Percentiles rank a stretch among this genome's conserved stretches.
Conservation (phyloP, 2,888 invertebrate species). For the Cheiracanthium punctorium region DNA sequence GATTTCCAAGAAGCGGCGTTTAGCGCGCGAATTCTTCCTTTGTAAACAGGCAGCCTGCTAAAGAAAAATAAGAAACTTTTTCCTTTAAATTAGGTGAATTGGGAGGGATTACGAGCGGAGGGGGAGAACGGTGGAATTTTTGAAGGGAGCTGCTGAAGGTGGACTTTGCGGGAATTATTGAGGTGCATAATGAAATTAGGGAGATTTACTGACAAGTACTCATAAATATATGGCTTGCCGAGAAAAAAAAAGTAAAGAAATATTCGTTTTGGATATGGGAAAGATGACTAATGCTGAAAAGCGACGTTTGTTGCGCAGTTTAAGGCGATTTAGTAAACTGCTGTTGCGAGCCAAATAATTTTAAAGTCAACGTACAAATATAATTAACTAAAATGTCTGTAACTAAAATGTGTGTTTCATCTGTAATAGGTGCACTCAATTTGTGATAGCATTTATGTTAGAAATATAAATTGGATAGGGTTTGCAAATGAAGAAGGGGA, state of each 20-base stretch:
- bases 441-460: no score
- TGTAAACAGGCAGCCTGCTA: conserved; percentile 53
- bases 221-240: background rate
- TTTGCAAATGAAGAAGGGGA: no score
- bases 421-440: no score
- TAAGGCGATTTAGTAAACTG: no score
- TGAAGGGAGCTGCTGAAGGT: background rate
- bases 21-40: conserved; percentile 38
- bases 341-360: no score
- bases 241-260: background rate
- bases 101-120: conserved; percentile 42
- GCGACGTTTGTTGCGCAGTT: no score
- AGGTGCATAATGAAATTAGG: conserved; percentile 49
- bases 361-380: no score
- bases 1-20: conserved; percentile 62
- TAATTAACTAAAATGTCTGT: no score
- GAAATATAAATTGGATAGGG: no score
- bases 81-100: conserved; percentile 54
- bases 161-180: conserved; percentile 35
- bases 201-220: conserved; percentile 38
- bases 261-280: no score
- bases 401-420: no score
- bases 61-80: conserved; percentile 55
- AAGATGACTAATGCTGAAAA: no score
- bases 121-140: conserved; percentile 3